A percentile compares a stretch with the other conserved stretches of the same genome.
Conservation (phyloP, 2,113 vertebrate species). For the Dendropsophus ebraccatus region DNA sequence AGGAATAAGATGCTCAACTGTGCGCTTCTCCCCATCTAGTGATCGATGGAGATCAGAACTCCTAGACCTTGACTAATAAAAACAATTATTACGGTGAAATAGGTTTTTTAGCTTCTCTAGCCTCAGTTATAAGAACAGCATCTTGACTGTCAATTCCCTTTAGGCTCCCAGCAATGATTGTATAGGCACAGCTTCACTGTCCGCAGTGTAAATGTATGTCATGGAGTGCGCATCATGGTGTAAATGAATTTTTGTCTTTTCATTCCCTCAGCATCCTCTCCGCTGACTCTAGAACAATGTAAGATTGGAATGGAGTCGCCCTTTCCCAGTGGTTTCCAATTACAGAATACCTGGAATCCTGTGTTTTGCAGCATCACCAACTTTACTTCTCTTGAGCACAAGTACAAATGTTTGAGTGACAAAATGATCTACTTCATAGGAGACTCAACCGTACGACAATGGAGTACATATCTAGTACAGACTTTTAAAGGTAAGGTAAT, state of each 20-base stretch:
- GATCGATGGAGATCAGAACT: no score
- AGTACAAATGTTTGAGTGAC: slow-evolving; percentile 40
- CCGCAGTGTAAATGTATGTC: no score
- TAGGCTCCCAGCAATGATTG: no score
- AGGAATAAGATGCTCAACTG: no score
- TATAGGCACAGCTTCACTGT: no score
- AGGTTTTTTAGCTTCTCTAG: no score
- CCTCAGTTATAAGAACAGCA: no score
- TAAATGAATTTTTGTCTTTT: background rate
- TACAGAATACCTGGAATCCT: slow-evolving; percentile 36
- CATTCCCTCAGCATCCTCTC: background rate
- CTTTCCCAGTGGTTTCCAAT: slow-evolving; percentile 50
- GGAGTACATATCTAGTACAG: slow-evolving; percentile 32
- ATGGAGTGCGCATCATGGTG: no score
- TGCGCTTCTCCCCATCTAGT: background rate
- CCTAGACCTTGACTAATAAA: no score
- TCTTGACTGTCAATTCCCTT: no score
- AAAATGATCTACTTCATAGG: slow-evolving; percentile 55
- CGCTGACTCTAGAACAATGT: background rate
- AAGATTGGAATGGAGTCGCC: slow-evolving; percentile 40
- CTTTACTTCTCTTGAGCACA: background rate
- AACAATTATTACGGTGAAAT: no score
- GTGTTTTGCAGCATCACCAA: slow-evolving; percentile 7
- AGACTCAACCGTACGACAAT: slow-evolving; percentile 51
- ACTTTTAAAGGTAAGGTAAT: slow-evolving; percentile 5